Conservation (phyloP, 2,888 invertebrate genomes). For the Clivina fossor region DNA sequence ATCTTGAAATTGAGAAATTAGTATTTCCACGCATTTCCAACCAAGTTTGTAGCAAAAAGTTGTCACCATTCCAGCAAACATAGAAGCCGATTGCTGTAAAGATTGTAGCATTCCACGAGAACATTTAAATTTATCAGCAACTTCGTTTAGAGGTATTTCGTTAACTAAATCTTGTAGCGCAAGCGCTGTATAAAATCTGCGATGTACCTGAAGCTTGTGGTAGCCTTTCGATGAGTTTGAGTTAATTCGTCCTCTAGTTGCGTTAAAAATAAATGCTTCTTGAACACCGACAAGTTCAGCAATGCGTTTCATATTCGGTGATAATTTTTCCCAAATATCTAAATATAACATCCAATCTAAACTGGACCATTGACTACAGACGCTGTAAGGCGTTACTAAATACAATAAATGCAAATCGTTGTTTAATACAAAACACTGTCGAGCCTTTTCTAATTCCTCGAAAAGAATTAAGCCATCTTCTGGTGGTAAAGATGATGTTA, state of each 20-base stretch:
- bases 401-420: constrained; percentile 95
- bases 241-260: constrained; percentile 68
- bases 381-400: constrained; percentile 90
- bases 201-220: constrained; percentile 64
- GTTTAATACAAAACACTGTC: constrained; percentile 88
- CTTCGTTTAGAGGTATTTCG: constrained; percentile 79
- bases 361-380: constrained; percentile 75
- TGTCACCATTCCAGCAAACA: constrained; percentile 96
- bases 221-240: constrained; percentile 55
- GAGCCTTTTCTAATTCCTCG: constrained; percentile 85
- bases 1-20: constrained; percentile 91
- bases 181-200: constrained; percentile 85
- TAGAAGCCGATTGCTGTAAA: constrained; percentile 91
- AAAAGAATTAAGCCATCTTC: constrained; percentile 89
- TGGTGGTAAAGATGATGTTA: constrained; percentile 92
- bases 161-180: constrained; percentile 91
- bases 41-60: constrained; percentile 92
- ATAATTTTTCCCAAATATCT: constrained; percentile 79
- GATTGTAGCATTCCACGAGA: constrained; percentile 89
- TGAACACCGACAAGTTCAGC: constrained; percentile 86
- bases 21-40: constrained; percentile 86
- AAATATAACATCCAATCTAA: constrained; percentile 82
- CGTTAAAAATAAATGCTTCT: constrained; percentile 81
- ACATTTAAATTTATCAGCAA: constrained; percentile 83
- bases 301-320: constrained; percentile 79